These are phyloP conservation scores for Xestia rhomboidea DNA, from an alignment of 2,888 invertebrate species.

Conservation along the genomic window DNA sequence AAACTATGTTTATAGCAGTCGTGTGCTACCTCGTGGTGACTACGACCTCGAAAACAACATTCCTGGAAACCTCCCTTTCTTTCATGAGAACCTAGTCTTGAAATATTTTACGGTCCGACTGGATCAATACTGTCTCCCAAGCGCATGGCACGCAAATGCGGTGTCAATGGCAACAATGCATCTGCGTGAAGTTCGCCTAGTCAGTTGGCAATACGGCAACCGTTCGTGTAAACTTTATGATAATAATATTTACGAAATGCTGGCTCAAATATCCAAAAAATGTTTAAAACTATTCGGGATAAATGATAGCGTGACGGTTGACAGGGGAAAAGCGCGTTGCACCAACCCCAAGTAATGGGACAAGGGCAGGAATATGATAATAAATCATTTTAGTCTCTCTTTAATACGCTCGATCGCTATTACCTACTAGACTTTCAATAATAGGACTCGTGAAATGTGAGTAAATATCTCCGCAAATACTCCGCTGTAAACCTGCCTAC, in stretches of 20 bases:
- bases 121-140: conserved; percentile 43
- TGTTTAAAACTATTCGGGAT: background rate
- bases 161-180: conserved; percentile 24
- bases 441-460: background rate
- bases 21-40: background rate
- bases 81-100: conserved; percentile 42
- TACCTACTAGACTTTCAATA: background rate
- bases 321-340: background rate
- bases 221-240: background rate
- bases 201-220: background rate
- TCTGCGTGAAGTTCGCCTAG: background rate
- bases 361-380: background rate
- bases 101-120: conserved; percentile 12
- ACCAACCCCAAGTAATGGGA: background rate
- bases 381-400: background rate
- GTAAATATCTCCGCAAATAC: background rate
- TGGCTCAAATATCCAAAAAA: background rate
- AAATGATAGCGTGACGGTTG: background rate
- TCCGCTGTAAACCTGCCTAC: too few species aligned
- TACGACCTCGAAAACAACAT: background rate
- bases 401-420: background rate
- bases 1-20: background rate
- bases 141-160: conserved; percentile 9
- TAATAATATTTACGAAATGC: background rate
- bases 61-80: background rate